Conservation (phyloP, 2,797 vertebrate genomes). For the Oreortyx pictus region DNA sequence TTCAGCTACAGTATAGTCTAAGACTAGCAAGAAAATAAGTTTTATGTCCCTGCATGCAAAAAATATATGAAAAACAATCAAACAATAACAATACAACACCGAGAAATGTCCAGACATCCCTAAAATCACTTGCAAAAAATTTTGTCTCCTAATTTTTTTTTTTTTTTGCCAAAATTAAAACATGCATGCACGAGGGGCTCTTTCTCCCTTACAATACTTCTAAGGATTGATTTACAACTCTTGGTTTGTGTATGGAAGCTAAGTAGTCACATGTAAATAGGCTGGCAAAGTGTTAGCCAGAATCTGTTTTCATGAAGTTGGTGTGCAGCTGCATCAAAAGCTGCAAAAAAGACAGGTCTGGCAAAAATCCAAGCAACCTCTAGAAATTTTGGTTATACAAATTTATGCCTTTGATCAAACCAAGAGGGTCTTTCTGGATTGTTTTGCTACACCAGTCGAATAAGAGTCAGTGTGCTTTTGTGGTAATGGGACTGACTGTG, state of each 20-base stretch:
- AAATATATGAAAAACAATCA: neutral
- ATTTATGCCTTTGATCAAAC: neutral
- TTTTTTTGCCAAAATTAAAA: neutral
- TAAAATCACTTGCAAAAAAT: neutral
- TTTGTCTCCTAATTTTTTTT: neutral
- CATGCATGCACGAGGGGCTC: no score
- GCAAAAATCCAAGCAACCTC: neutral
- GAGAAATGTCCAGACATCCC: neutral
- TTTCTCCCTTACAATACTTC: neutral
- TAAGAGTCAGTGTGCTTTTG: rapidly evolving
- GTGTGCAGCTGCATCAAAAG: neutral
- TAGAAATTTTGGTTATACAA: neutral
- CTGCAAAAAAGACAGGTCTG: neutral
- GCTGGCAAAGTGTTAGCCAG: rapidly evolving
- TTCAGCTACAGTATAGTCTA: neutral
- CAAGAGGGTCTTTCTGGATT: neutral
- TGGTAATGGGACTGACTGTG: rapidly evolving
- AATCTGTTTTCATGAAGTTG: neutral
- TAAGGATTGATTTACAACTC: neutral
- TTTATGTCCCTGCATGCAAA: neutral
- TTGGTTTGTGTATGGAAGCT: neutral
- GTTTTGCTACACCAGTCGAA: neutral
- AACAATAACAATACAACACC: neutral
- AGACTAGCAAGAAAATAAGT: neutral
- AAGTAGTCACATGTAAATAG: rapidly evolving